Evolutionary conservation across 2,113 vertebrate genomes (phyloP), one percentile per base, ranked within the genome.

Genomic region (Aphelocoma coerulescens): DNA sequence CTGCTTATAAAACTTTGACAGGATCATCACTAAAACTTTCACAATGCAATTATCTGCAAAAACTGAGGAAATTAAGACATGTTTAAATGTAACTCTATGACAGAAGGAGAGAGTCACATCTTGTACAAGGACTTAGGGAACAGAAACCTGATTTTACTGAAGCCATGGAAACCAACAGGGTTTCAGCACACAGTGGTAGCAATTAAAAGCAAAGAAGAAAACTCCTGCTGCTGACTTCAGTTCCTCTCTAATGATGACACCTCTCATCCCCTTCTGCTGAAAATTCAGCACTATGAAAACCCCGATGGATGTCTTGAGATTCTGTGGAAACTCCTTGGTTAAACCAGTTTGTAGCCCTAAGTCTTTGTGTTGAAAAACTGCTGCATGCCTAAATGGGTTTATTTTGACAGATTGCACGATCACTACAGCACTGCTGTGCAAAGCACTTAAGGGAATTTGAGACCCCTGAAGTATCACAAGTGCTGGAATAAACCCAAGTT

Each of bases 371-470:
- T 77, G 59, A 96, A 88, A 91, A 83, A 83, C 48, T 63, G 67
- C 75, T 59, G 43, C 7, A 7, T 77, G 33, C 51, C n/a, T 86
- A 94, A 90, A 67, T 83, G 51, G 20, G 33, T 74, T 91, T 88
- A 66, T 72, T 67, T 90, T 77, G 48, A 90, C 28, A 66, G 74
- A 80, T 35, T 13, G 4, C 46, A 67, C 1, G 0, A 83, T 58
- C 57, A 44, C 82, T n/a, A 37, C 6, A 59, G 88, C 37, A 85
- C 4, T 57, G 28, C 68, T 92, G 58, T 57, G 39, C 67, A 84
- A 88, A 88, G 82, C 79, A 94, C 75, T 91, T 86, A 30, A 35
- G 82, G 87, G 65, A 94, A 59, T 84, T 74, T 71, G 78, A 88
- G 91, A 80, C 46, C 83, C 46, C 66, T 65, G 23, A 43, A 71